Evolutionary conservation across 1,140 invertebrate species (phyloP), one percentile per base, ranked within the genome.

Genomic region (Papilio glaucus): DNA sequence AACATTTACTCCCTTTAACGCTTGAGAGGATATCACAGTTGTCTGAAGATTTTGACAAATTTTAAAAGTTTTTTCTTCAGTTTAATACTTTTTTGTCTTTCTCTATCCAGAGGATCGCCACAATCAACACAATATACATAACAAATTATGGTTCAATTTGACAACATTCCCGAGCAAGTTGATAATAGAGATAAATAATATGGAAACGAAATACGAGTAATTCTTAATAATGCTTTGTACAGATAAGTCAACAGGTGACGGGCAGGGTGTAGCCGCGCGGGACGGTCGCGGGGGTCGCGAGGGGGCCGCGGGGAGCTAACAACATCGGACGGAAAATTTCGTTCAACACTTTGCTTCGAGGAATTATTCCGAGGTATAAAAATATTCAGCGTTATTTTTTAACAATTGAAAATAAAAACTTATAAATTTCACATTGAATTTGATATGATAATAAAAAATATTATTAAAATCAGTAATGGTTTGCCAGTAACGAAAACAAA

Each of bases 281-380:
- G 70, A 77, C 53, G 74, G 73, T 2, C 29, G 29, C 29, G 29
- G 21, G 15, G 49, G 9, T 65, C 76, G 63, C 68, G 70, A 74
- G 74, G 74, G 72, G 74, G 74, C 77, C 73, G 76, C 79, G 79
- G 86, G 85, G 89, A 83, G 80, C 81, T 88, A 82, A 83, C 81
- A 81, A 83, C 82, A 77, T 87, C 88, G 90, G 88, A 92, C 90
- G 90, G 88, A 90, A 90, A 85, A 86, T 77, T 90, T 87, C 87
- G 87, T 86, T 89, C 84, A 86, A 76, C 80, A 76, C 80, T 72
- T 71, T 72, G 57, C 67, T 77, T 80, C 49, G 75, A n/a, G n/a
- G n/a, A n/a, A n/a, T n/a, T n/a, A n/a, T n/a, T n/a, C n/a, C n/a
- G n/a, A 75, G 67, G 26, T 69, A 69, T 41, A 69, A 69, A 69